phyloP scores from a whole-genome alignment of 2,888 invertebrate genomes.

The Tubulanus polymorphus region DNA sequence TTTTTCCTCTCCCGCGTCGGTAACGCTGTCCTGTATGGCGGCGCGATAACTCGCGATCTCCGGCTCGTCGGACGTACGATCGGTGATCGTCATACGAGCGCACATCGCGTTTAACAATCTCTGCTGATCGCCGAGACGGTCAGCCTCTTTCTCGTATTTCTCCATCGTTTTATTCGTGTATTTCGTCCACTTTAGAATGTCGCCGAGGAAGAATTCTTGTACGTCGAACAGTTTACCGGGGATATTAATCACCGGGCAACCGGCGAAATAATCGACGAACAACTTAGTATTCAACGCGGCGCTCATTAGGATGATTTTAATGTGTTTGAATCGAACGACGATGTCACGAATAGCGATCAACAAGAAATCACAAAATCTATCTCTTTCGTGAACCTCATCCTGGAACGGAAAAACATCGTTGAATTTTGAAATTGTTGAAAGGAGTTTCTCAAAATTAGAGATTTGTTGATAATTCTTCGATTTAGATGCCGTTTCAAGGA shows the following conservation, averaged over 20 bases:
- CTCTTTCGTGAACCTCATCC: constrained; percentile 95
- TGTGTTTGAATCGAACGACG: constrained; percentile 65
- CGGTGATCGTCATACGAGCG: constrained; percentile 25
- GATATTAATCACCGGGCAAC: constrained; percentile 73
- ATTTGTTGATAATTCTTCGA: neutral
- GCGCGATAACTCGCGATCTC: neutral
- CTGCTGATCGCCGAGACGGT: constrained; percentile 33
- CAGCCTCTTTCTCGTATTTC: constrained; percentile 38
- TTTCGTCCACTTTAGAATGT: constrained; percentile 63
- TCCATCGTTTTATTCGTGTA: constrained; percentile 52
- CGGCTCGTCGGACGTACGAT: neutral
- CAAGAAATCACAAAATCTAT: constrained; percentile 87
- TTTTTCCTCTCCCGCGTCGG: constrained; percentile 43
- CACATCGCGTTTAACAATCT: constrained; percentile 46
- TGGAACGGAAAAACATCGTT: constrained; percentile 60
- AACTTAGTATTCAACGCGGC: constrained; percentile 83
- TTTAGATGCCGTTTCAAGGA: no score
- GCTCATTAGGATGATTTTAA: constrained; percentile 88
- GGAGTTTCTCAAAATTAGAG: no score
- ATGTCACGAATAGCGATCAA: constrained; percentile 78
- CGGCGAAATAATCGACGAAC: constrained; percentile 79
- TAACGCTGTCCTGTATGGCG: neutral
- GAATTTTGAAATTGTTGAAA: neutral
- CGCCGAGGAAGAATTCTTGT: constrained; percentile 73
- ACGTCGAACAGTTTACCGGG: constrained; percentile 75